Base-by-base conservation (phyloP, 2,113 vertebrate species). In the Platycercus adscitus region DNA sequence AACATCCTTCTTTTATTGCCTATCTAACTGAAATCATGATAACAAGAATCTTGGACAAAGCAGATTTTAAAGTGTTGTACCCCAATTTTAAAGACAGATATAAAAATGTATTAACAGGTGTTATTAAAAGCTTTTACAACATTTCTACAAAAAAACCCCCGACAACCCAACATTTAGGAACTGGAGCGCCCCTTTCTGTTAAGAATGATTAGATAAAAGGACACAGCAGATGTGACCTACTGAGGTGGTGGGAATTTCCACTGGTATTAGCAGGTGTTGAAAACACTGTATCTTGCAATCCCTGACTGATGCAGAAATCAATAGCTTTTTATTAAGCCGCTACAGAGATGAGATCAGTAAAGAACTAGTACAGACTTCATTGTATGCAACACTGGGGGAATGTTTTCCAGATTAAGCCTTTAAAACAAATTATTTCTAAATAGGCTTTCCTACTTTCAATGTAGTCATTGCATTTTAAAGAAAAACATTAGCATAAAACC, bases 1-100 rank as follows among this genome's bases (percentile, higher is more conserved):
- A 82, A 25, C 26, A 63, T 53, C 16, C 2, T 78, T 55, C 6
- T 53, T 87, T 73, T 46, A 13, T 37, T 60, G 29, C 18, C 9
- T 71, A 20, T 44, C 16, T 86, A 72, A 49, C 14, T 73, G 28
- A 87, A 87, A 81, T 69, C 1, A 64, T 0, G 0, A 1, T 39
- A 79, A 63, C 4, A 46, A 81, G 21, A 77, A 87, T 43, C 33
- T 47, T 52, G 53, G 78, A 50, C 47, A 77, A 91, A 84, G 39
- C 12, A 53, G 31, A 46, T 61, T 87, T 84, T 78, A 46, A 56
- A 47, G 8, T 39, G 5, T 56, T 70, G 6, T 47, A 56, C 7
- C 2, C 8, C 10, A 20, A 19, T 70, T 83, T 89, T 80, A 83
- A 80, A 58, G 20, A 71, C 9, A 68, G 13, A 77, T 23, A 44